Evolutionary conservation across 2,113 vertebrate genomes (phyloP).

Genomic region (Cichladusa arquata): DNA sequence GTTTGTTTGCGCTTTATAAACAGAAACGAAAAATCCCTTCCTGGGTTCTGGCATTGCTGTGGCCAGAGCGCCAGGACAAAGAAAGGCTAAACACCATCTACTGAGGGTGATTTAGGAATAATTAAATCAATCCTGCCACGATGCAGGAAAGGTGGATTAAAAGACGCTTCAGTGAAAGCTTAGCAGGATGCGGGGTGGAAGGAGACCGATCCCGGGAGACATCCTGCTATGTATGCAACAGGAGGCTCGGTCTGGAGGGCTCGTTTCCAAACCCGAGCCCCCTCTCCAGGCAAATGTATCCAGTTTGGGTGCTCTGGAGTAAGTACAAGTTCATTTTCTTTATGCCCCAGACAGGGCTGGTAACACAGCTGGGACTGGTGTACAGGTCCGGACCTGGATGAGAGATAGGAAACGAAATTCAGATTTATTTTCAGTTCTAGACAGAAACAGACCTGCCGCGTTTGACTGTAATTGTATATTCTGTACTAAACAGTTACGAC

Average conservation of each 20-base stretch:
- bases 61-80: neutral
- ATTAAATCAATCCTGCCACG: constrained; percentile 56
- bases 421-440: neutral
- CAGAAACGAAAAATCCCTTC: neutral
- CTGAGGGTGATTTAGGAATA: constrained; percentile 31
- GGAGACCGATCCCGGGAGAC: neutral
- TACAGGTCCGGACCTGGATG: neutral
- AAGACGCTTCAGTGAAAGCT: constrained; percentile 48
- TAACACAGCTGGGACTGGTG: neutral
- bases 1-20: neutral
- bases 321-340: neutral
- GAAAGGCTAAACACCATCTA: constrained; percentile 1
- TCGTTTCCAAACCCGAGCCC: neutral
- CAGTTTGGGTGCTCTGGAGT: neutral
- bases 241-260: neutral
- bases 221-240: neutral
- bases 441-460: neutral
- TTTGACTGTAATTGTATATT: neutral
- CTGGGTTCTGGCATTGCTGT: neutral
- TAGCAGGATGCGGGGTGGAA: neutral
- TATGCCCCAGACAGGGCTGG: neutral
- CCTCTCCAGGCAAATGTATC: neutral
- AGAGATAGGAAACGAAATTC: neutral
- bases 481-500: neutral
- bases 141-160: constrained; percentile 53